Conservation (phyloP, 2,113 vertebrate genomes). For the Semicossyphus pulcher region DNA sequence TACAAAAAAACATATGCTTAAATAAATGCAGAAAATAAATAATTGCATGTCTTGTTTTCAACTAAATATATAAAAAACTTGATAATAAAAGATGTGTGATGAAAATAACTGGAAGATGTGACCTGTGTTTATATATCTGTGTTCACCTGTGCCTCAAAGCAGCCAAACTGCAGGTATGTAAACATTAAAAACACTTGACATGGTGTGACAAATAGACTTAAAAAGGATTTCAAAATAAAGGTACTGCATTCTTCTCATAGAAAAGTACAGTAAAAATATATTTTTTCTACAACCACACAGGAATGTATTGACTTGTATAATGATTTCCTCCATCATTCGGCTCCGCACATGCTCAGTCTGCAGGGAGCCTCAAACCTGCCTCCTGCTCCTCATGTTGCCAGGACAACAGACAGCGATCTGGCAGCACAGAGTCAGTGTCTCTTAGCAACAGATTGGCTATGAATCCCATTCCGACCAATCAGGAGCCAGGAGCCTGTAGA, state of each 20-base stretch:
- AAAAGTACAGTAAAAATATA: too few species aligned
- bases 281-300: neutral
- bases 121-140: too few species aligned
- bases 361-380: conserved; percentile 67
- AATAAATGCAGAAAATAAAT: too few species aligned
- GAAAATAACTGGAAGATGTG: too few species aligned
- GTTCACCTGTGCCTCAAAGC: neutral
- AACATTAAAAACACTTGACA: neutral
- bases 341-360: conserved; percentile 52
- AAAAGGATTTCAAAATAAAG: neutral
- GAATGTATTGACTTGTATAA: conserved; percentile 16
- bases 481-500: conserved; percentile 30
- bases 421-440: conserved; percentile 62
- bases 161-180: neutral
- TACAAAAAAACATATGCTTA: too few species aligned
- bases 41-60: too few species aligned
- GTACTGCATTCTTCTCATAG: neutral
- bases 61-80: too few species aligned
- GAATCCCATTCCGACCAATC: conserved; percentile 67
- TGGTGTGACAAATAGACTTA: neutral
- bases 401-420: conserved; percentile 76
- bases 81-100: too few species aligned
- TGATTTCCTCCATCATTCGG: conserved; percentile 43
- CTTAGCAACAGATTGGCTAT: conserved; percentile 77
- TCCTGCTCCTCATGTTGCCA: conserved; percentile 72